Evolutionary conservation across 2,797 vertebrate species (phyloP).

Genomic region (Adelosebastes latens): DNA sequence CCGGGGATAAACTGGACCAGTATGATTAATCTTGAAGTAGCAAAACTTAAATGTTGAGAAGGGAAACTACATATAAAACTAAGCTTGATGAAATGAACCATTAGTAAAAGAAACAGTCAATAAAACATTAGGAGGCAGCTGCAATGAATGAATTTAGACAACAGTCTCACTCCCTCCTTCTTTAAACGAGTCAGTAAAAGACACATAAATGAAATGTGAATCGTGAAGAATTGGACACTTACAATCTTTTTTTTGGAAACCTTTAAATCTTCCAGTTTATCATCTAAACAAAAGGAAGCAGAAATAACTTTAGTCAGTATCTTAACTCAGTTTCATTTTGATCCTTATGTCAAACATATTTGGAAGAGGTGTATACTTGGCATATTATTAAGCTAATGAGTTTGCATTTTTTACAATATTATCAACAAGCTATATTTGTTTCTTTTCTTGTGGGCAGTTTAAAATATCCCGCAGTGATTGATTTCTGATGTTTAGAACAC

Average conservation of each 20-base stretch:
- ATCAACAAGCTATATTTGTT: background rate
- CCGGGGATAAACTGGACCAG: background rate
- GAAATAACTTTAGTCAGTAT: background rate
- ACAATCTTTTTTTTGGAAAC: slow-evolving; percentile 94
- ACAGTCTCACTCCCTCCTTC: too few species aligned
- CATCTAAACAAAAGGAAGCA: slow-evolving; percentile 82
- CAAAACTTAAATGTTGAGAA: background rate
- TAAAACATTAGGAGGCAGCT: background rate
- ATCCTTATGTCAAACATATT: background rate
- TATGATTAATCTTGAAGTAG: background rate
- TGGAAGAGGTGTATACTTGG: background rate
- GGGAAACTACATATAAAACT: background rate
- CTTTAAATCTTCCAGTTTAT: slow-evolving; percentile 93
- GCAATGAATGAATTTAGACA: background rate
- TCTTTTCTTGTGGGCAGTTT: background rate
- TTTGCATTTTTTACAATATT: background rate
- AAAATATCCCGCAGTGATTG: background rate
- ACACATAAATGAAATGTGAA: background rate
- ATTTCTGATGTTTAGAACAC: background rate
- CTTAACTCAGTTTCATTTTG: background rate
- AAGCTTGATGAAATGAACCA: background rate
- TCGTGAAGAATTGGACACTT: slow-evolving; percentile 75
- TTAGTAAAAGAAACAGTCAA: background rate
- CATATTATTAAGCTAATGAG: background rate
- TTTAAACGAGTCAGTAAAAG: background rate